A percentile compares a stretch with the other conserved stretches of the same genome.
Evolutionary conservation across 2,113 vertebrate genomes (phyloP).

Genomic region (Euleptes europaea): DNA sequence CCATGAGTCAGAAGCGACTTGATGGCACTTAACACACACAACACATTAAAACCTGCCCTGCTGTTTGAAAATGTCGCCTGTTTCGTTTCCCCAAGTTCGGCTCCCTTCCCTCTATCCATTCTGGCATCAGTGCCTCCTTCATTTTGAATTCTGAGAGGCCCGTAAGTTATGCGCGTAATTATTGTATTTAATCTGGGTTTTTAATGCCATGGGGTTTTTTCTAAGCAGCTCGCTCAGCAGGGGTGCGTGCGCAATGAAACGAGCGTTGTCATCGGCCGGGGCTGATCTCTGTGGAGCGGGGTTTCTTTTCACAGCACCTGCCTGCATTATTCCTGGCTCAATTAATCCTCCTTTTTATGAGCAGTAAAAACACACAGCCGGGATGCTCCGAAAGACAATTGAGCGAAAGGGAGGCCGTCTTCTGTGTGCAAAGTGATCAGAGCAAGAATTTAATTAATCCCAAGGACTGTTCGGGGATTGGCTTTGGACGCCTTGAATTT

Average conservation of each 20-base stretch:
- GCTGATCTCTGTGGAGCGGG: background rate
- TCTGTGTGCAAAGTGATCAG: background rate
- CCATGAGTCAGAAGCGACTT: too few species aligned
- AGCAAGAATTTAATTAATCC: background rate
- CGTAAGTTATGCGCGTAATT: constrained; percentile 25
- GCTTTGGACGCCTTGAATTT: background rate
- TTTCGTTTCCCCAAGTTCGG: background rate
- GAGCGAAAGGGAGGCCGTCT: background rate
- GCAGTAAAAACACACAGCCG: background rate
- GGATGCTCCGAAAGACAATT: background rate
- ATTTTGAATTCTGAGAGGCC: background rate
- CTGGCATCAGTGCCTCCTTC: background rate
- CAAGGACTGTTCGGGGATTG: background rate
- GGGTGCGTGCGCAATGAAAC: background rate
- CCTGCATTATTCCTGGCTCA: background rate
- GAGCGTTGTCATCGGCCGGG: background rate
- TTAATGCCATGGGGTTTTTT: background rate
- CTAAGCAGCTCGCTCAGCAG: fast-evolving
- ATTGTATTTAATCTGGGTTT: background rate
- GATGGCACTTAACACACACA: too few species aligned
- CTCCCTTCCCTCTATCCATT: background rate
- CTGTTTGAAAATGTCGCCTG: too few species aligned
- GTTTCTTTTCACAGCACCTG: background rate
- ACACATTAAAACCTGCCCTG: background rate
- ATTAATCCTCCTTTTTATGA: background rate